A percentile compares a stretch with the other conserved stretches of the same genome.
Conservation (phyloP, 2,888 invertebrate genomes). For the Nysson spinosus region DNA sequence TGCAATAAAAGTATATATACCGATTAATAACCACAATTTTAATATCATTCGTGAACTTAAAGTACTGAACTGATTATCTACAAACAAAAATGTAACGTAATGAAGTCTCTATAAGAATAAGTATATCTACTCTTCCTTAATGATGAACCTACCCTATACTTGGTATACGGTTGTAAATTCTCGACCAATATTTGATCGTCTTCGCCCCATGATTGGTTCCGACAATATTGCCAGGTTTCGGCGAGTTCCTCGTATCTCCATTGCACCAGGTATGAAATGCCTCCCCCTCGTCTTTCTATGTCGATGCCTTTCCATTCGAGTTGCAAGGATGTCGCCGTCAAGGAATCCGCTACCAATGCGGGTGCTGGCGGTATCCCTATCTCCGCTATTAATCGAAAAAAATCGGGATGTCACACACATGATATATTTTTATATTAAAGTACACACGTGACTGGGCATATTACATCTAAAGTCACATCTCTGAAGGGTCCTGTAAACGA, state of each 20-base stretch:
- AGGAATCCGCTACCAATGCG: conserved; percentile 86
- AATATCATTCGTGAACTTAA: too few relatives aligned
- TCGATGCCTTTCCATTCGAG: conserved; percentile 84
- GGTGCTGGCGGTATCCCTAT: conserved; percentile 86
- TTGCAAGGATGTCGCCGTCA: conserved; percentile 88
- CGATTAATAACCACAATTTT: too few relatives aligned
- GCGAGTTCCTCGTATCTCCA: conserved; percentile 86
- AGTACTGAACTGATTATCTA: too few relatives aligned
- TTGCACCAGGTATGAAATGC: conserved; percentile 83
- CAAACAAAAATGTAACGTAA: too few relatives aligned
- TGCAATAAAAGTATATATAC: too few relatives aligned
- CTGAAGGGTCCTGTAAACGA: too few relatives aligned
- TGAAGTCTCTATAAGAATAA: too few relatives aligned
- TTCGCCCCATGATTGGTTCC: conserved; percentile 85
- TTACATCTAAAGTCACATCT: too few relatives aligned
- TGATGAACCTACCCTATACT: conserved; percentile 87
- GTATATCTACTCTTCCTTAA: too few relatives aligned
- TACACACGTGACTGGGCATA: too few relatives aligned
- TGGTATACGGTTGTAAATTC: conserved; percentile 91
- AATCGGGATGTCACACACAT: neutral
- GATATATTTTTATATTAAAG: too few relatives aligned
- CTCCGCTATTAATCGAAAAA: conserved; percentile 77
- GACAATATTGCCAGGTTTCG: conserved; percentile 90
- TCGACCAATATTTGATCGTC: conserved; percentile 84
- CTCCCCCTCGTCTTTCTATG: conserved; percentile 75